Evolutionary conservation across 2,888 invertebrate genomes (phyloP), one percentile per base, ranked within the genome.

Genomic region (Thyatira batis): DNA sequence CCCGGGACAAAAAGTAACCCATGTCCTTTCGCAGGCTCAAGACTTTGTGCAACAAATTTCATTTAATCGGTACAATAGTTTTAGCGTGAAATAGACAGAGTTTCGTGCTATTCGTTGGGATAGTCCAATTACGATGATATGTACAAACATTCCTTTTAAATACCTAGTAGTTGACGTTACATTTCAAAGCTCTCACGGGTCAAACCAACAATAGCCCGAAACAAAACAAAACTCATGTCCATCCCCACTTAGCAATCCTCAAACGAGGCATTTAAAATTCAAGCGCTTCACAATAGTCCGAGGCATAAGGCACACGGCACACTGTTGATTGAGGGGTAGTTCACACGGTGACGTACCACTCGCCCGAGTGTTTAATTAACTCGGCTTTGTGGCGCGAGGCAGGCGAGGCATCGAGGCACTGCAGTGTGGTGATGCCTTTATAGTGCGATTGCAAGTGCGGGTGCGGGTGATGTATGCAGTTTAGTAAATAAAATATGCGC

Each of bases 311-410:
- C 13, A 33, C 13, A 39, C 13, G 39, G 8, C 17, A 17, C 17
- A 39, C 33, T 8, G 33, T 39, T 39, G 39, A 39, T 39, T 39
- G 39, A 39, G 39, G 39, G 17, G 13, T 39, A 39, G 39, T 39
- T 39, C 11, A 39, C 39, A 8, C 39, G 39, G 39, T 39, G 33
- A 1, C n/a, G 13, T 33, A 8, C 2, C 30, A 51, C 51, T 30
- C 21, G 50, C 30, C 21, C 30, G 4, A n/a, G 44, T 52, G 27
- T 27, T 39, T 39, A 39, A 39, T 39, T 39, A 39, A 48, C 39
- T 20, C 28, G 46, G 39, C 25, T 20, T 45, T 23, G 33, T 8
- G 20, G 8, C 0, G 20, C 28, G n/a, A 52, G 13, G 20, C 39
- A 23, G 10, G 6, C 5, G 28, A 5, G n/a, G 23, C 28, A 4